Evolutionary conservation across 1,140 invertebrate genomes (phyloP).

Genomic region (Eubasilissa regina): DNA sequence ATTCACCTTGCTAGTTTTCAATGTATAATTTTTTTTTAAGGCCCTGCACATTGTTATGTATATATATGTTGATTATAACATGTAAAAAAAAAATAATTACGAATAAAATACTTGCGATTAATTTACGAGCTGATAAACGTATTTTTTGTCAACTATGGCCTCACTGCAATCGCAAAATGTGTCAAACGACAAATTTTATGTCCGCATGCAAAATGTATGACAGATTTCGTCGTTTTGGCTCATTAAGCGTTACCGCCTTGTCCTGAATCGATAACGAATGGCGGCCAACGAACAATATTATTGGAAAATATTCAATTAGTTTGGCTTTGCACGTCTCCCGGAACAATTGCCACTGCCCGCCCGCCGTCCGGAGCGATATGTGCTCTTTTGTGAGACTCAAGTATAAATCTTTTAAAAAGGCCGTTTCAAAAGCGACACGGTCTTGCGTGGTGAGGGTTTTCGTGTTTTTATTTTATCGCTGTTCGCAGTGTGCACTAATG

Average conservation of each 20-base stretch:
- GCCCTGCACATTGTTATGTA: too few relatives aligned
- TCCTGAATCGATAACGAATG: slow-evolving; percentile 53
- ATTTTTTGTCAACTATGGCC: not conserved
- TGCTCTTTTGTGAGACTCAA: slow-evolving; percentile 52
- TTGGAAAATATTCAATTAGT: slow-evolving; percentile 47
- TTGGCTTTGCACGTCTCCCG: slow-evolving; percentile 10
- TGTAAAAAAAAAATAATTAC: too few relatives aligned
- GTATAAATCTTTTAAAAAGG: slow-evolving; percentile 53
- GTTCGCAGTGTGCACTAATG: not conserved
- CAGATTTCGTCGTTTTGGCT: slow-evolving; percentile 38
- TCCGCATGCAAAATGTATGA: slow-evolving; percentile 3
- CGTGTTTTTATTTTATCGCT: not conserved
- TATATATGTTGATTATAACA: too few relatives aligned
- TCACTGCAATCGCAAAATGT: slow-evolving; percentile 1
- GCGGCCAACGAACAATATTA: slow-evolving; percentile 20
- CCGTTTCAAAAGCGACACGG: slow-evolving; percentile 33
- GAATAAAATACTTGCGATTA: not conserved
- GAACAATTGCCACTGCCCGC: slow-evolving; percentile 3
- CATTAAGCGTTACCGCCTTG: slow-evolving; percentile 50
- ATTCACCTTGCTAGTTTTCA: too few relatives aligned
- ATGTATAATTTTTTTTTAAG: too few relatives aligned
- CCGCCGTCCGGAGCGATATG: slow-evolving; percentile 26
- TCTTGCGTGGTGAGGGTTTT: slow-evolving; percentile 51
- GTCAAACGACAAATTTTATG: not conserved
- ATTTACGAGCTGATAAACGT: not conserved